Evolutionary conservation across 2,888 invertebrate species (phyloP).

Genomic region (Psylliodes chrysocephalus): DNA sequence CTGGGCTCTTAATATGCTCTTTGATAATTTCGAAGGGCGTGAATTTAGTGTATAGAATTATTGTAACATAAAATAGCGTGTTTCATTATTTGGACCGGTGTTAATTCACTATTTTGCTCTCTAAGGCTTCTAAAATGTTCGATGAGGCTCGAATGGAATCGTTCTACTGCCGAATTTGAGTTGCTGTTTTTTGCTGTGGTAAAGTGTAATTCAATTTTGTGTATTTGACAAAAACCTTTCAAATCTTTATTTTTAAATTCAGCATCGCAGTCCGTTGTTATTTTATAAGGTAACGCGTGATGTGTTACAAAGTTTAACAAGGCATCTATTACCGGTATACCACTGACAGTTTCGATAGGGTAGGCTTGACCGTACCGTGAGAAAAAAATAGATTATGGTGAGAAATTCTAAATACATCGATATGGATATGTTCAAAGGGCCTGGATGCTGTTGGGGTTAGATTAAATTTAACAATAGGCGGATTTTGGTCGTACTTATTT

Average conservation of each 20-base stretch:
- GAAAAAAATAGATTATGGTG: too few species aligned
- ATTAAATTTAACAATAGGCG: too few species aligned
- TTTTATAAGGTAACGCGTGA: too few species aligned
- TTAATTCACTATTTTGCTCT: slow-evolving; percentile 9
- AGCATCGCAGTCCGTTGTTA: slow-evolving; percentile 10
- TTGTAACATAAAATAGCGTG: slow-evolving; percentile 36
- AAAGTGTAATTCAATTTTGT: slow-evolving; percentile 31
- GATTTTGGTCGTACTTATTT: too few species aligned
- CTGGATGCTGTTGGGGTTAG: too few species aligned
- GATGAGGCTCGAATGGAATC: slow-evolving; percentile 10
- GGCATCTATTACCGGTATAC: too few species aligned
- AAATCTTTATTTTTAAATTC: slow-evolving; percentile 33
- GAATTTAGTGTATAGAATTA: slow-evolving; percentile 31
- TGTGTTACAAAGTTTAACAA: slow-evolving; percentile 1
- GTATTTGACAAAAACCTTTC: slow-evolving; percentile 34
- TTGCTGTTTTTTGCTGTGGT: slow-evolving; percentile 33
- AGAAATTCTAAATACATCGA: too few species aligned
- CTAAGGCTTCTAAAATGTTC: slow-evolving; percentile 3
- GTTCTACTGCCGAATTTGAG: slow-evolving; percentile 33
- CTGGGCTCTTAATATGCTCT: slow-evolving; percentile 21
- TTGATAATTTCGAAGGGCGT: slow-evolving; percentile 35
- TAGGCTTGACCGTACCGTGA: too few species aligned
- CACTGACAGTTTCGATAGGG: too few species aligned
- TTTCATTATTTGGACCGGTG: slow-evolving; percentile 20
- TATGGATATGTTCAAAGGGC: too few species aligned